These are phyloP conservation scores for Syrrhaptes paradoxus DNA, from an alignment of 2,113 vertebrate species.

Conservation along the genomic window DNA sequence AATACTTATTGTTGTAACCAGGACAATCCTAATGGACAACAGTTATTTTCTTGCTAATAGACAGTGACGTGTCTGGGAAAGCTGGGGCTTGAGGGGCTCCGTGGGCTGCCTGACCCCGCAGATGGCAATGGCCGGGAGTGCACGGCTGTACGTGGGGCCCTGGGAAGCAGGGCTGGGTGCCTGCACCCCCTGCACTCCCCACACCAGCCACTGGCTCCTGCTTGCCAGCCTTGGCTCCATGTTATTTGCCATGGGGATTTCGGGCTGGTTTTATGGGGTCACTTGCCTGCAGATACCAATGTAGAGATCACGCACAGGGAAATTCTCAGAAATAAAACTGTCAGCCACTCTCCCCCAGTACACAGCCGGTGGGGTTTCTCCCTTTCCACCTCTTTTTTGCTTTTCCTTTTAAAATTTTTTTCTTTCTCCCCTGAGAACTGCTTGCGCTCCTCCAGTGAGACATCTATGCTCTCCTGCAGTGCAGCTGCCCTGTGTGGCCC, in stretches of 20 bases:
- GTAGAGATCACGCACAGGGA: background rate
- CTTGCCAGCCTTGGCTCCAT: background rate
- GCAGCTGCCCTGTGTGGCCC: background rate
- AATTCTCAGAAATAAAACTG: conserved; percentile 59
- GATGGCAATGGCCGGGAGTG: rapidly evolving
- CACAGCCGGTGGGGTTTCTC: conserved; percentile 2
- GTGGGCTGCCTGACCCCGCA: background rate
- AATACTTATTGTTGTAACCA: background rate
- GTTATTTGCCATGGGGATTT: conserved; percentile 59
- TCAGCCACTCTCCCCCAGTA: conserved; percentile 10
- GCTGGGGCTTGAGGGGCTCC: background rate
- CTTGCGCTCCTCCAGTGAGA: background rate
- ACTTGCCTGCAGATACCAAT: background rate
- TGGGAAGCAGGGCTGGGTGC: background rate
- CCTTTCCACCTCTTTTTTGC: background rate
- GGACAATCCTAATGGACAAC: background rate
- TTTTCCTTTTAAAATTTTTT: background rate
- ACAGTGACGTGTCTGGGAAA: background rate
- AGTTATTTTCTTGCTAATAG: background rate
- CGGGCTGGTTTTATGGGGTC: conserved; percentile 19
- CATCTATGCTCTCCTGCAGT: background rate
- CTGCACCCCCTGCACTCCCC: rapidly evolving
- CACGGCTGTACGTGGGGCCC: rapidly evolving
- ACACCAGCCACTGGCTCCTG: background rate
- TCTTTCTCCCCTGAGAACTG: background rate